Evolutionary conservation across 1,140 invertebrate species (phyloP).

Genomic region (Battus philenor): DNA sequence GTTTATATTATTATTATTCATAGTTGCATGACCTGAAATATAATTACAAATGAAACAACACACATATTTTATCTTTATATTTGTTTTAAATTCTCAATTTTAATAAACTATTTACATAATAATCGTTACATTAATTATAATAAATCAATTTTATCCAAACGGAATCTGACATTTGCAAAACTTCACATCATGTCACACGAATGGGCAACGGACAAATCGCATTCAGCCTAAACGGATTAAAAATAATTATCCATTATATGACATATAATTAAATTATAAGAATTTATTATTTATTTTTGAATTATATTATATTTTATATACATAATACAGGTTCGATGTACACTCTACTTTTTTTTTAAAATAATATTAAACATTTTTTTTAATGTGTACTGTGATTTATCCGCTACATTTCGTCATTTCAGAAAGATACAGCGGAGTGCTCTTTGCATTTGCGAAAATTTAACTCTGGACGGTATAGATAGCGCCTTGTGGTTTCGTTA

Average conservation of each 20-base stretch:
- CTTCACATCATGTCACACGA: constrained; percentile 1
- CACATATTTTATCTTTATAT: constrained; percentile 25
- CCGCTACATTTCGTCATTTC: not conserved
- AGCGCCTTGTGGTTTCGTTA: constrained; percentile 8
- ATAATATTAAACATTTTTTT: too few species aligned
- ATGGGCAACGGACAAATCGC: constrained; percentile 4
- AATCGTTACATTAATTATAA: constrained; percentile 24
- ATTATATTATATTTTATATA: too few species aligned
- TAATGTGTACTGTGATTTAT: constrained; percentile 1
- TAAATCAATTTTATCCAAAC: constrained; percentile 17
- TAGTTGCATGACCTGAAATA: too few species aligned
- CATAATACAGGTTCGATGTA: too few species aligned
- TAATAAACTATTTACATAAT: constrained; percentile 29
- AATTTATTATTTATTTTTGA: too few species aligned
- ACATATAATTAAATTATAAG: too few species aligned
- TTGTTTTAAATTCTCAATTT: constrained; percentile 28
- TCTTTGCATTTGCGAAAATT: not conserved
- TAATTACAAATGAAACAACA: constrained; percentile 15
- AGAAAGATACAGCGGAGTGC: constrained; percentile 5
- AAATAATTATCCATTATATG: too few species aligned
- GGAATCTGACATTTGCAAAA: constrained; percentile 15
- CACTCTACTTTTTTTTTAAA: too few species aligned
- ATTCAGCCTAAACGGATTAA: too few species aligned
- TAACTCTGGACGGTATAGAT: constrained; percentile 10
- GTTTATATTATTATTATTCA: too few species aligned